A percentile compares a stretch with the other conserved stretches of the same genome.
phyloP scores from a whole-genome alignment of 2,113 vertebrate species.

The Mormoops blainvillei region DNA sequence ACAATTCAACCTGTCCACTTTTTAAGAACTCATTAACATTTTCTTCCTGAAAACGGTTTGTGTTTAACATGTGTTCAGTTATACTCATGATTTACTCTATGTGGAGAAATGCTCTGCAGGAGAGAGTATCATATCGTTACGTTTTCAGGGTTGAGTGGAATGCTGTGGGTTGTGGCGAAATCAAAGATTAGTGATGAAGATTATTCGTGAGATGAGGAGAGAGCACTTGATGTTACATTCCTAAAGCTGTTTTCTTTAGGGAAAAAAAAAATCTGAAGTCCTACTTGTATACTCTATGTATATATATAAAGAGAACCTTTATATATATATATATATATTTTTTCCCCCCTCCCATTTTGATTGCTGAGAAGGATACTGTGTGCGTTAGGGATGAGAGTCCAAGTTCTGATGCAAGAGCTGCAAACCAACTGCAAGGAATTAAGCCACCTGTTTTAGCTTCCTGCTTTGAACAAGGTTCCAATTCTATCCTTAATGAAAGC shows the following conservation, averaged over 20 bases:
- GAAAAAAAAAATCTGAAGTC: neutral
- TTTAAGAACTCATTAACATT: neutral
- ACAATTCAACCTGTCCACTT: neutral
- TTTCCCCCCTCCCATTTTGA: neutral
- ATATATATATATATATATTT: neutral
- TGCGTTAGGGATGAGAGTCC: neutral
- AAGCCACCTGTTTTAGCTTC: neutral
- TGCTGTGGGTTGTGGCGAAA: neutral
- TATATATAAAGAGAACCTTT: neutral
- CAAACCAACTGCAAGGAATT: neutral
- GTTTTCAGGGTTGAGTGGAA: neutral
- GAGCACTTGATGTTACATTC: neutral
- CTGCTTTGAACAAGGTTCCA: neutral
- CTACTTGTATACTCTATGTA: neutral
- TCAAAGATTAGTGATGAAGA: neutral
- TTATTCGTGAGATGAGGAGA: neutral
- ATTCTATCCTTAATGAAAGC: neutral
- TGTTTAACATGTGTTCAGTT: neutral
- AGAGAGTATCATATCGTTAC: neutral
- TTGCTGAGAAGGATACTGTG: neutral
- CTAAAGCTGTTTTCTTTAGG: slow-evolving; percentile 13
- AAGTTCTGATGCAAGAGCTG: neutral
- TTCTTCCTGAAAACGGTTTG: neutral
- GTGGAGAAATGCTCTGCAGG: neutral
- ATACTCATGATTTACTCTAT: neutral